Percentiles rank a stretch among this genome's conserved stretches.
Evolutionary conservation across 2,888 invertebrate species (phyloP).

Genomic region (Sesia bembeciformis): DNA sequence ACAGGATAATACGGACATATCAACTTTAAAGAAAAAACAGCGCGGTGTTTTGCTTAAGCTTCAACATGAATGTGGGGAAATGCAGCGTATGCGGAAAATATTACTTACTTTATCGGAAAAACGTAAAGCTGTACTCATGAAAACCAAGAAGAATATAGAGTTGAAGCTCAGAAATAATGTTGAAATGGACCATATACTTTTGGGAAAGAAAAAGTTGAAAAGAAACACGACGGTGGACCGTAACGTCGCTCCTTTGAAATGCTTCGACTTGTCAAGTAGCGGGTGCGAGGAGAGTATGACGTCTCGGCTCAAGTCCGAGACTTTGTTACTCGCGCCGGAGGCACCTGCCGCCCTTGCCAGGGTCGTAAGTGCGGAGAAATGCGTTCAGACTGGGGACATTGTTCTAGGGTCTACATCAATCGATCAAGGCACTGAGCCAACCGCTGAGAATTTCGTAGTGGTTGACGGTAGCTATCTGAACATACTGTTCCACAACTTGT

Average conservation of each 20-base stretch:
- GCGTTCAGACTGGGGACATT: constrained; percentile 48
- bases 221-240: constrained; percentile 33
- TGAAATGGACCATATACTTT: constrained; percentile 46
- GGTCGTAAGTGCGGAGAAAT: constrained; percentile 42
- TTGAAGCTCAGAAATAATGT: constrained; percentile 48
- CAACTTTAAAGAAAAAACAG: constrained; percentile 78
- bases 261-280: constrained; percentile 62
- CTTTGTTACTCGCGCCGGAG: not conserved
- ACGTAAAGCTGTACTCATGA: constrained; percentile 56
- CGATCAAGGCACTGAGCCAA: constrained; percentile 27
- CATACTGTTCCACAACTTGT: constrained; percentile 53
- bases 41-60: constrained; percentile 77
- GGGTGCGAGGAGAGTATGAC: constrained; percentile 50
- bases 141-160: constrained; percentile 61
- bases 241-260: constrained; percentile 46
- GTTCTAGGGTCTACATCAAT: constrained; percentile 10
- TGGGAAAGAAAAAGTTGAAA: constrained; percentile 54
- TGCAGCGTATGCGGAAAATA: constrained; percentile 73
- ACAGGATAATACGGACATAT: constrained; percentile 57
- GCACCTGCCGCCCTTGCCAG: constrained; percentile 1
- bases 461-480: constrained; percentile 63
- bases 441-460: constrained; percentile 44
- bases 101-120: constrained; percentile 55
- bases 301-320: not conserved
- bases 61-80: constrained; percentile 80